phyloP scores from a whole-genome alignment of 2,888 invertebrate species.

The Hypena proboscidalis region DNA sequence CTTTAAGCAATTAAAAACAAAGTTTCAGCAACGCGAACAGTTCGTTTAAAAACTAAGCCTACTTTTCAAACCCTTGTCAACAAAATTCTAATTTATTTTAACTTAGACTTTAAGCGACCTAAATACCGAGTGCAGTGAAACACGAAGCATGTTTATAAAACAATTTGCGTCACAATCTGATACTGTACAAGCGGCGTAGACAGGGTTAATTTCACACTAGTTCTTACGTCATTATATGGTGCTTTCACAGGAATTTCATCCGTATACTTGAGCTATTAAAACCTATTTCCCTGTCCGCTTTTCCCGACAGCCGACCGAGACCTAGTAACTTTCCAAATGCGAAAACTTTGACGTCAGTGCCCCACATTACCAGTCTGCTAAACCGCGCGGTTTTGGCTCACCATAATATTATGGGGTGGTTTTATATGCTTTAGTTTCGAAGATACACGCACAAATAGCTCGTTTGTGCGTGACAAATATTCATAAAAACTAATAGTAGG shows the following conservation, averaged over 20 bases:
- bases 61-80: background rate
- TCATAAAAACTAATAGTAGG: conserved; percentile 2
- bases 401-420: conserved; percentile 30
- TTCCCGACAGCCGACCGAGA: conserved; percentile 64
- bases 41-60: background rate
- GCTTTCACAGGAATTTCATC: conserved; percentile 52
- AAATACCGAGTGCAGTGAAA: conserved; percentile 20
- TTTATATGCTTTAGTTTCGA: conserved; percentile 23
- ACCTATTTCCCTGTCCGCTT: conserved; percentile 44
- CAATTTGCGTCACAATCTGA: conserved; percentile 48
- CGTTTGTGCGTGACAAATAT: conserved; percentile 6
- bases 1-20: no score
- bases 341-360: conserved; percentile 78
- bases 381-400: conserved; percentile 34
- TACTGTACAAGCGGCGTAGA: conserved; percentile 47
- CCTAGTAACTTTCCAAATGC: conserved; percentile 73
- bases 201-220: conserved; percentile 60
- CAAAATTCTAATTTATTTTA: background rate
- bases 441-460: conserved; percentile 16
- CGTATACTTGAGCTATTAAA: conserved; percentile 42
- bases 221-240: conserved; percentile 51
- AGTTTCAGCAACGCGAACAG: no score
- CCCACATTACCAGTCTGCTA: conserved; percentile 51
- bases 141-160: conserved; percentile 18
- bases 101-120: conserved; percentile 3